Evolutionary conservation across 2,888 invertebrate species (phyloP), one percentile per base, ranked within the genome.

Genomic region (Euzophera pinguis): DNA sequence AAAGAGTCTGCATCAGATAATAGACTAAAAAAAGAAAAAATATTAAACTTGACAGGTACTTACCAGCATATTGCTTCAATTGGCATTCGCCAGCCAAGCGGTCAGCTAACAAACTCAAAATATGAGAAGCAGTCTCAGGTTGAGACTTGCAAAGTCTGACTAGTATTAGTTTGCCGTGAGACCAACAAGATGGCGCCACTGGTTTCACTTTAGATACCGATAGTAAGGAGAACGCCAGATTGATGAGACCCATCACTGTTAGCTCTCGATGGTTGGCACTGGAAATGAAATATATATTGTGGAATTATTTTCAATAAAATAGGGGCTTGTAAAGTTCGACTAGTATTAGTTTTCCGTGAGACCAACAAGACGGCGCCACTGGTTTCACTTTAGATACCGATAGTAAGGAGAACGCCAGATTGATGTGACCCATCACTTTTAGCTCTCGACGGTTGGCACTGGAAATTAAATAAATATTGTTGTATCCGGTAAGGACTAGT

Each of bases 251-350:
- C 0, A 78, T 59, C 0, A 78, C 77, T 5, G 86, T 90, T 10
- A 86, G 63, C 32, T 88, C 78, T 0, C 84, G 78, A 53, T 88
- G 84, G 53, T 82, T 81, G n/a, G 75, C 78, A 34, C 90, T 90
- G 72, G 0, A 69, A 75, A 50, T 48, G 9, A n/a, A 37, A n/a
- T n/a, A n/a, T n/a, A n/a, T n/a, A n/a, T n/a, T n/a, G n/a, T n/a
- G n/a, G n/a, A n/a, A n/a, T n/a, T n/a, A n/a, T n/a, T n/a, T n/a
- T n/a, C n/a, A n/a, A n/a, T n/a, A n/a, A n/a, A n/a, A n/a, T n/a
- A n/a, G 85, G 0, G 75, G 55, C 63, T 81, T 83, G 63, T 80
- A 65, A 12, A 90, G 71, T 0, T 84, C 67, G 49, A 80, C 85
- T 22, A 90, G 63, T 29, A 86, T 67, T 35, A 85, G 58, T 59